phyloP scores from a whole-genome alignment of 2,113 vertebrate genomes.

The Montifringilla adamsi region DNA sequence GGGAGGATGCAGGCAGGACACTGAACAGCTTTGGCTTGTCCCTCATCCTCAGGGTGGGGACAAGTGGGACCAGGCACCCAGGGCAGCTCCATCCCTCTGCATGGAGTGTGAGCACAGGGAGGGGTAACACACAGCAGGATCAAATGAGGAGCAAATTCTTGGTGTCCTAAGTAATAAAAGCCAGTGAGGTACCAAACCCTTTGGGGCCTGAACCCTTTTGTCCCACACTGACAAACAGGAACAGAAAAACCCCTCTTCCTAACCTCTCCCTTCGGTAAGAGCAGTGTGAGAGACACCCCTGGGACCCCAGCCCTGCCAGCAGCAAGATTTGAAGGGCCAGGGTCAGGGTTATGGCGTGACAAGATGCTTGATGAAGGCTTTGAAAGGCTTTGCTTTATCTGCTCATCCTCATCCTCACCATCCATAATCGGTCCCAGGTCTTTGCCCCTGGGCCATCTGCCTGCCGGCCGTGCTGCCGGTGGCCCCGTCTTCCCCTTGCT shows the following conservation, averaged over 20 bases:
- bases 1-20: not conserved
- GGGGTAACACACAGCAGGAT: not conserved
- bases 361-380: not conserved
- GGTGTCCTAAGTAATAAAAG: not conserved
- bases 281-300: accelerated
- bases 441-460: not conserved
- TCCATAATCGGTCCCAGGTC: not conserved
- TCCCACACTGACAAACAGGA: accelerated
- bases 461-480: not conserved
- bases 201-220: not conserved
- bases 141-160: not conserved
- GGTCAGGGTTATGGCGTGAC: not conserved
- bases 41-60: accelerated
- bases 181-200: not conserved
- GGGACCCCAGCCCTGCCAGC: not conserved
- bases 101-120: not conserved
- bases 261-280: accelerated
- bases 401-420: not conserved
- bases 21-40: not conserved
- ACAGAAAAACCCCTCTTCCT: not conserved
- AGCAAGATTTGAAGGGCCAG: not conserved
- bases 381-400: not conserved
- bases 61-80: not conserved
- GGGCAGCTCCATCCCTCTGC: not conserved
- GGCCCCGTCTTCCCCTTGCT: not conserved